phyloP scores from a whole-genome alignment of 1,140 invertebrate genomes.

The Anadara kagoshimensis region DNA sequence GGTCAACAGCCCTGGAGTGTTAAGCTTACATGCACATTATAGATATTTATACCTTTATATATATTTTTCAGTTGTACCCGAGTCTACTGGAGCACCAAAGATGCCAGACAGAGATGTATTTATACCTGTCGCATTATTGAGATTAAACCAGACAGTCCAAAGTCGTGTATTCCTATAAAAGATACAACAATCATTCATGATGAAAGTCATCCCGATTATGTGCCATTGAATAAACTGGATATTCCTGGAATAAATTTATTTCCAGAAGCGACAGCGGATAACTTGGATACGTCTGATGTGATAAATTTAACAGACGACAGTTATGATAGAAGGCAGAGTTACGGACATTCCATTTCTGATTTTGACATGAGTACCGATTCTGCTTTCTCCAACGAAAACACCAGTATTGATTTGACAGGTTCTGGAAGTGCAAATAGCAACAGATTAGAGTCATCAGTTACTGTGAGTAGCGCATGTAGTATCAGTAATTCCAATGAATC shows the following conservation, averaged over 20 bases:
- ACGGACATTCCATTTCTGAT: background rate
- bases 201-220: constrained; percentile 62
- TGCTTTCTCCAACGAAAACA: background rate
- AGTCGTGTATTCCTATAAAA: constrained; percentile 51
- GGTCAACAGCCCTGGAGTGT: no score
- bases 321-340: background rate
- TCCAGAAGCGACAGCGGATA: constrained; percentile 7
- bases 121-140: constrained; percentile 73
- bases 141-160: constrained; percentile 59
- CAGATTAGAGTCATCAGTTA: no score
- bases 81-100: constrained; percentile 86
- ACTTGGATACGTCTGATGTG: no score
- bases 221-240: constrained; percentile 55
- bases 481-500: background rate
- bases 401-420: background rate
- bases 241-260: constrained; percentile 43
- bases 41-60: no score
- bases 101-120: constrained; percentile 86
- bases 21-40: no score
- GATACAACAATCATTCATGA: constrained; percentile 71
- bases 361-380: constrained; percentile 5
- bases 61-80: constrained; percentile 67
- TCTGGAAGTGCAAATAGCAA: background rate
- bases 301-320: no score
- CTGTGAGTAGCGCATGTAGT: no score